These are phyloP conservation scores for Lagorchestes hirsutus DNA, from an alignment of 2,797 vertebrate genomes.

Conservation along the genomic window DNA sequence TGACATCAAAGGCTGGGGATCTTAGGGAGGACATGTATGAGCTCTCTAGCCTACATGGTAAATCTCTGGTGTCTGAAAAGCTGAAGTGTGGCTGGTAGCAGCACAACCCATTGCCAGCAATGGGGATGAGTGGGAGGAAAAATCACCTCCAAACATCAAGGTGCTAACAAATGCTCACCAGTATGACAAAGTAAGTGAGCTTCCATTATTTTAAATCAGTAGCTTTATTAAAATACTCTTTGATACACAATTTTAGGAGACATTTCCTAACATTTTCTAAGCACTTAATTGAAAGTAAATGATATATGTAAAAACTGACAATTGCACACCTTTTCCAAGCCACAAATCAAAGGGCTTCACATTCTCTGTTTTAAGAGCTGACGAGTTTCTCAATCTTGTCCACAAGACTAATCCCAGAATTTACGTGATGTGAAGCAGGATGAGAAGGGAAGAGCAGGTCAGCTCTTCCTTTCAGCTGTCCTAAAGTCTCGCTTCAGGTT, in stretches of 20 bases:
- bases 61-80: conserved; percentile 51
- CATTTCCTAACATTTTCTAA: conserved; percentile 85
- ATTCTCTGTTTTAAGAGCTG: conserved; percentile 70
- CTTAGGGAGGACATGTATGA: conserved; percentile 30
- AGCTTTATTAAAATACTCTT: conserved; percentile 86
- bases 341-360: conserved; percentile 67
- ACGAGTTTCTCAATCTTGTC: conserved; percentile 70
- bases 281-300: conserved; percentile 84
- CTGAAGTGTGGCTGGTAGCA: conserved; percentile 4
- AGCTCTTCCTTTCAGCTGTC: conserved; percentile 49
- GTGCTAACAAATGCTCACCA: conserved; percentile 56
- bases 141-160: neutral
- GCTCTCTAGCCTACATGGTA: conserved; percentile 49
- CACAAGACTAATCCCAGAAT: conserved; percentile 68
- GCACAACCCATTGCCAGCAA: neutral
- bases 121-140: conserved; percentile 37
- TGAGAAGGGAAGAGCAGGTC: conserved; percentile 45
- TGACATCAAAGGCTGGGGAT: conserved; percentile 1
- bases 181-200: conserved; percentile 55
- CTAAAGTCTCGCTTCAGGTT: conserved; percentile 51
- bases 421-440: conserved; percentile 52
- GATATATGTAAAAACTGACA: conserved; percentile 75
- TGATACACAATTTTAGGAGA: conserved; percentile 83
- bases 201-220: conserved; percentile 79
- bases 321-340: conserved; percentile 64